Evolutionary conservation across 2,113 vertebrate species (phyloP), one percentile per base, ranked within the genome.

Genomic region (Rhombomys opimus): DNA sequence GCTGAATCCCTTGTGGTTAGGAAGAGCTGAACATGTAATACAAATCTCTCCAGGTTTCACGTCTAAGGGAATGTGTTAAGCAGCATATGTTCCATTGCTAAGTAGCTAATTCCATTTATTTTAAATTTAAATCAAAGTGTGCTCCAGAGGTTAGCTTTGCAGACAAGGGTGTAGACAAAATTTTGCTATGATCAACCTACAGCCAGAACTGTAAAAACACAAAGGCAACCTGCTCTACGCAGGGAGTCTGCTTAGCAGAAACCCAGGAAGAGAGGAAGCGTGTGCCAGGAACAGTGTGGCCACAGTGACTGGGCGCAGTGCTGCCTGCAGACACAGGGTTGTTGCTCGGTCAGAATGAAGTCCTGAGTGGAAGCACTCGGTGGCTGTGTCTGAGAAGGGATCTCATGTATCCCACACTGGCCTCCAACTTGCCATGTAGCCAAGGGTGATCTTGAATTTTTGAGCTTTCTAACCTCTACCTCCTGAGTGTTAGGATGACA

Each of bases 21-120:
- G 32, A 94, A 91, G n/a, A 87, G 27, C 68, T 18, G 27, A 94
- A 84, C 54, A 32, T 1, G 30, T 73, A 68, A 84, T 77, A 65
- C 32, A 67, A 73, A 82, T 35, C 88, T 89, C 87, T 93, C 46
- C 82, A 96, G 73, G 92, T 94, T 96, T 95, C 41, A 22, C 54
- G 25, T 95, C 89, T 95, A 89, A 96, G 87, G 95, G 95, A 91
- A 96, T 70, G 59, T 75, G 93, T 86, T 70, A 41, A 96, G 72
- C n/a, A 89, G 91, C 94, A 57, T 85, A 76, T 95, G 61, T 95
- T 75, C 38, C 32, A 94, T 77, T 96, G 50, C 89, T 95, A 93
- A 96, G 73, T 81, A 96, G 89, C 72, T 89, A 93, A 81, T 89
- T 94, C 70, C 17, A 18, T 89, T 30, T 82, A 65, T 94, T 92